These are phyloP conservation scores for Chondrilla cf. caribensis DNA, from an alignment of 37 sponge, comb jelly and placozoan genomes.

Conservation along the genomic window DNA sequence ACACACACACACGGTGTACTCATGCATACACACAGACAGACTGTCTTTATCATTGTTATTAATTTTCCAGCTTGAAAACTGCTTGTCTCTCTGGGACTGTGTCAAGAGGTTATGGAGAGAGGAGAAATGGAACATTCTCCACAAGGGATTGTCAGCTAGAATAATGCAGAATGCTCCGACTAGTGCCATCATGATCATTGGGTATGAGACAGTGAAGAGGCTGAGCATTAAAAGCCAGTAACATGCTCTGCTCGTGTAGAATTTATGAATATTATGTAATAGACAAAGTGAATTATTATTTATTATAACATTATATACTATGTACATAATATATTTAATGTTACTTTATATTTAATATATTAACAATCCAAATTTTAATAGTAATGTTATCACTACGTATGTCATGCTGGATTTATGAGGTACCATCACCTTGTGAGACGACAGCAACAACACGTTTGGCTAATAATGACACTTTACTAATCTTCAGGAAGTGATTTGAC, in stretches of 20 bases:
- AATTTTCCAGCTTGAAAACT: slow-evolving; percentile 58
- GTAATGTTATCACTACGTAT: too few relatives aligned
- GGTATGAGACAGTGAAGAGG: slow-evolving; percentile 93
- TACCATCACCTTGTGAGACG: too few relatives aligned
- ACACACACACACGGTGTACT: too few relatives aligned
- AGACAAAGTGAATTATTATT: neutral
- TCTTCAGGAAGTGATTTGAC: too few relatives aligned
- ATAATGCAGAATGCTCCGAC: slow-evolving; percentile 59
- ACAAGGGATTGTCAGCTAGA: slow-evolving; percentile 90
- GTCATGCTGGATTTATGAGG: too few relatives aligned
- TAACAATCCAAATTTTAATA: too few relatives aligned
- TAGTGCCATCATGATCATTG: slow-evolving; percentile 69
- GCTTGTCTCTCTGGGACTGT: slow-evolving; percentile 36
- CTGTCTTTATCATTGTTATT: neutral
- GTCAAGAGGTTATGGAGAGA: slow-evolving; percentile 66
- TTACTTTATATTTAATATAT: too few relatives aligned
- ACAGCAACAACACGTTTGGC: too few relatives aligned
- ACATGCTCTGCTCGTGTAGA: neutral
- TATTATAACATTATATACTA: neutral
- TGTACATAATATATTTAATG: too few relatives aligned
- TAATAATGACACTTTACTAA: too few relatives aligned
- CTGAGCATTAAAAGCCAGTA: slow-evolving; percentile 41
- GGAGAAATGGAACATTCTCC: slow-evolving; percentile 63
- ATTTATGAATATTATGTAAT: too few relatives aligned
- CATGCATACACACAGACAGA: neutral